Base-by-base conservation (phyloP, 2,888 invertebrate species). In the Prenolepis imparis region DNA sequence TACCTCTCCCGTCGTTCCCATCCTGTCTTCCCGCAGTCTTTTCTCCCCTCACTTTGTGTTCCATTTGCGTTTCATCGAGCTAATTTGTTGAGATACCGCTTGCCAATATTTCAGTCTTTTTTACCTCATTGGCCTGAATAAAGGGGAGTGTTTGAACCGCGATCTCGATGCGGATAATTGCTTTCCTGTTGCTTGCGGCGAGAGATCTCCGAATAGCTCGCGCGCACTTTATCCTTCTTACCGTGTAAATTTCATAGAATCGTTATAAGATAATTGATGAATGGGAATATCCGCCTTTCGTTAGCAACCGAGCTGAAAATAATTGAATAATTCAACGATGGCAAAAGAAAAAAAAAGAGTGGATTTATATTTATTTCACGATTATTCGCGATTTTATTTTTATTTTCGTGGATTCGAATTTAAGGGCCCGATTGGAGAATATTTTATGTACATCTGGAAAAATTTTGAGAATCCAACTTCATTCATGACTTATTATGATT, bases 71-170 rank as follows among this genome's bases (percentile, higher is more conserved):
- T 94, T 93, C 93, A 91, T 92, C 92, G 93, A 86, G 93, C 94
- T 94, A 94, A 94, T 94, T 94, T 94, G 94, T 94, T 93, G 94
- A 94, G 94, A 94, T 94, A 94, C 94, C 93, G 94, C 93, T 94
- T 94, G 94, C 94, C 94, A 94, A 94, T 94, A 94, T 94, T 94
- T 94, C 93, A 94, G 92, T 92, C 90, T 92, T 94, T 92, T 94
- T 92, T 93, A 91, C 91, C 91, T 91, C 93, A 92, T 92, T 92
- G 92, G 91, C 78, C 88, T 85, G 90, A 90, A 91, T 88, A 89
- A 92, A 91, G 84, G 85, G 88, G 83, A 84, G 87, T 87, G 83
- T 84, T 86, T 87, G 89, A 87, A 88, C 90, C 90, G 87, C 91
- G 91, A 93, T 93, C 91, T 90, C 92, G 90, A 91, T 89, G 88